Conservation (phyloP, 64 coral and sea anemone genomes). For the Catalaphyllia jardinei region DNA sequence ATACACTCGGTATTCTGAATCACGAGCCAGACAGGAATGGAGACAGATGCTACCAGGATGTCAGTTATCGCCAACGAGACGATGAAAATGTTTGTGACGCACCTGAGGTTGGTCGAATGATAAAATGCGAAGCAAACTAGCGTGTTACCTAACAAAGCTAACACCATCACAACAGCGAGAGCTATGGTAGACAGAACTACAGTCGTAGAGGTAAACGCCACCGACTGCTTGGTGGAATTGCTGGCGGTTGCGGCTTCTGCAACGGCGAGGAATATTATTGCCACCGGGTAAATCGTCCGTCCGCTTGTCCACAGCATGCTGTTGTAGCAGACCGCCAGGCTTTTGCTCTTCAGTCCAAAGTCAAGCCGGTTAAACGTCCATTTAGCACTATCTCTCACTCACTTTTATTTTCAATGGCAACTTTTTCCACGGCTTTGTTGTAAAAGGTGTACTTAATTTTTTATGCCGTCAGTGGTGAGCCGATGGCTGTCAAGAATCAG, state of each 20-base stretch:
- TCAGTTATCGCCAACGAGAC: conserved; percentile 80
- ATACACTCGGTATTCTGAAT: conserved; percentile 60
- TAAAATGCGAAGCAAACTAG: conserved; percentile 83
- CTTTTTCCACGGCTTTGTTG: background rate
- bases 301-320: background rate
- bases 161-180: conserved; percentile 52
- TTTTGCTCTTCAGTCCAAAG: background rate
- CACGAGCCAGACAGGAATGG: conserved; percentile 83
- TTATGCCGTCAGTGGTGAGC: too few relatives aligned
- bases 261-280: background rate
- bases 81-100: conserved; percentile 78
- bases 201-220: background rate
- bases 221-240: background rate
- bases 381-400: background rate
- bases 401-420: too few relatives aligned
- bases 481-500: background rate
- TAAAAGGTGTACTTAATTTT: too few relatives aligned
- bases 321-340: background rate
- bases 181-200: conserved; percentile 32
- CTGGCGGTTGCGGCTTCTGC: background rate
- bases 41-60: conserved; percentile 71
- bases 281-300: background rate
- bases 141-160: conserved; percentile 70
- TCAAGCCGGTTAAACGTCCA: background rate
- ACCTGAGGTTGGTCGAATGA: conserved; percentile 73